Evolutionary conservation across 2,888 invertebrate species (phyloP).

Genomic region (Leuctra nigra): DNA sequence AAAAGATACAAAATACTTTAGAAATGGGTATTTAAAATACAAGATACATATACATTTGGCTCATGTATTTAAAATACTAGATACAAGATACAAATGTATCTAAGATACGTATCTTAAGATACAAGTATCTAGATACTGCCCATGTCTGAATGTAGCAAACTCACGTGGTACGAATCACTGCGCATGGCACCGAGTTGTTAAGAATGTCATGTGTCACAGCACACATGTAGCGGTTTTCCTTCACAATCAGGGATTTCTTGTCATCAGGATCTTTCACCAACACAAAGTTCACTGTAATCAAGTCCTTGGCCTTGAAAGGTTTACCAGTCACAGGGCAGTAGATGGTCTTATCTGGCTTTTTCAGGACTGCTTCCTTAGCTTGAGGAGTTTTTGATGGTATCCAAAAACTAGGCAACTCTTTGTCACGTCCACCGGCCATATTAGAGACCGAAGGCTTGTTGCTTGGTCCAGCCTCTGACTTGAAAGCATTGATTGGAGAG

Average conservation of each 20-base stretch:
- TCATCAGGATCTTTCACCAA: constrained; percentile 81
- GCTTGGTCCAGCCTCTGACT: constrained; percentile 32
- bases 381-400: constrained; percentile 89
- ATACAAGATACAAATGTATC: too few species aligned
- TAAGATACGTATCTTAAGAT: too few species aligned
- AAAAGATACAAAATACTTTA: too few species aligned
- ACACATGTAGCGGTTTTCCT: constrained; percentile 93
- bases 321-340: constrained; percentile 80
- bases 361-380: constrained; percentile 61
- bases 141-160: too few species aligned
- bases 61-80: too few species aligned
- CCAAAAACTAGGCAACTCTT: constrained; percentile 92
- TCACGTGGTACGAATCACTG: constrained; percentile 83
- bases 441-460: constrained; percentile 61
- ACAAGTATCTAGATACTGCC: too few species aligned
- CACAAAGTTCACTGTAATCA: constrained; percentile 90
- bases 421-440: constrained; percentile 69
- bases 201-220: constrained; percentile 95
- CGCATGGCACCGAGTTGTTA: constrained; percentile 90
- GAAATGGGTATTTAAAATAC: too few species aligned
- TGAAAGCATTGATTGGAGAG: constrained; percentile 40
- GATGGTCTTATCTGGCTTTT: constrained; percentile 72
- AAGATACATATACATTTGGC: too few species aligned
- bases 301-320: constrained; percentile 83
- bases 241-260: constrained; percentile 78